phyloP scores from a whole-genome alignment of 2,113 vertebrate genomes.

The Anoura caudifer region DNA sequence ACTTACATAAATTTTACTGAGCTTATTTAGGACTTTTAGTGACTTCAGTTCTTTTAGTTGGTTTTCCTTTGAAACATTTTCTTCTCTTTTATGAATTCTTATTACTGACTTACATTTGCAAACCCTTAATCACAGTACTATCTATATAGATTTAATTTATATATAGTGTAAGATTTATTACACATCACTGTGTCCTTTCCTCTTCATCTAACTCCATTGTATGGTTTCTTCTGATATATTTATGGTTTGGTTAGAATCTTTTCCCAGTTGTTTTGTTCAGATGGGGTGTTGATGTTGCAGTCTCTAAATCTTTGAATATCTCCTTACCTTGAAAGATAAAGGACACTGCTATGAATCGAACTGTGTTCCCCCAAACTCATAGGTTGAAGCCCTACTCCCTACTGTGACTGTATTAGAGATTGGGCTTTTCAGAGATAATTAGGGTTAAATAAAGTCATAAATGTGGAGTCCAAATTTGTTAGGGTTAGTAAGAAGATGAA shows the following conservation, averaged over 20 bases:
- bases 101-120: not conserved
- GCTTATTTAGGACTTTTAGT: not conserved
- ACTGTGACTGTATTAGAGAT: not conserved
- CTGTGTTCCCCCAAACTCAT: not conserved
- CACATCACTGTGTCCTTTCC: not conserved
- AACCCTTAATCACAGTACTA: not conserved
- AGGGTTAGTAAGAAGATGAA: not conserved
- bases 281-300: not conserved
- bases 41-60: not conserved
- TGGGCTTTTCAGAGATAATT: not conserved
- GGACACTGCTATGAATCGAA: not conserved
- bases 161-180: not conserved
- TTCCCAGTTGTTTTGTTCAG: not conserved
- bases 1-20: not conserved
- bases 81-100: not conserved
- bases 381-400: not conserved
- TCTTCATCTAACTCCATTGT: not conserved
- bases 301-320: not conserved
- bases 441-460: not conserved
- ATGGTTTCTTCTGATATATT: not conserved
- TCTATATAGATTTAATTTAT: not conserved
- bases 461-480: not conserved
- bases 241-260: not conserved
- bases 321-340: not conserved
- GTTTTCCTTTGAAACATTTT: not conserved